Evolutionary conservation across 1,140 invertebrate species (phyloP).

Genomic region (Drosophila equinoxialis): DNA sequence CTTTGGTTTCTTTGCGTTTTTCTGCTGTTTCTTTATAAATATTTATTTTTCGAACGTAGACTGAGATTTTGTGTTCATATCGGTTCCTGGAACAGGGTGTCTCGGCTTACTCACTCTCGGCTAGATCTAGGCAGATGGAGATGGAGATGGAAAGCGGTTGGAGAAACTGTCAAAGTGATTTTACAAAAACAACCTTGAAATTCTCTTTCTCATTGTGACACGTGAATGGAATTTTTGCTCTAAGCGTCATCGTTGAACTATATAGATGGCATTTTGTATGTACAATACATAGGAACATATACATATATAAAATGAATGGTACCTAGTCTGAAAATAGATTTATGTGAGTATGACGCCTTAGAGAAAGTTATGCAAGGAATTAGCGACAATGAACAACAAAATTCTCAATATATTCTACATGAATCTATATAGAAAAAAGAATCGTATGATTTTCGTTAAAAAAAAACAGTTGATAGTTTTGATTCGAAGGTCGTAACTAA

Average conservation of each 20-base stretch:
- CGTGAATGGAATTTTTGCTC: slow-evolving; percentile 41
- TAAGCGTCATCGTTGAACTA: slow-evolving; percentile 10
- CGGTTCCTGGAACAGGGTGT: slow-evolving; percentile 36
- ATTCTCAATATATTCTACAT: slow-evolving; percentile 1
- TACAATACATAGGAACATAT: background rate
- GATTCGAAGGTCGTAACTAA: no score
- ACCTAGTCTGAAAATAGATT: slow-evolving; percentile 52
- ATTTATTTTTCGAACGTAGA: slow-evolving; percentile 27
- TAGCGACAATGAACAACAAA: slow-evolving; percentile 22
- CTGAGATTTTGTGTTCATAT: slow-evolving; percentile 15
- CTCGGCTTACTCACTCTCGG: background rate
- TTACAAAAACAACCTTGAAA: slow-evolving; percentile 2
- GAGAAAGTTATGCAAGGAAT: slow-evolving; percentile 57
- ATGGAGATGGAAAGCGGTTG: background rate
- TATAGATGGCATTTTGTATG: slow-evolving; percentile 24
- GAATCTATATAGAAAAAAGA: background rate
- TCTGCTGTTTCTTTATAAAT: slow-evolving; percentile 30
- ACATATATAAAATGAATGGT: background rate
- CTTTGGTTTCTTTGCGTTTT: slow-evolving; percentile 19
- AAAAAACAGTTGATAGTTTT: no score
- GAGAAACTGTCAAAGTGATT: slow-evolving; percentile 31
- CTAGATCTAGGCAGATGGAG: background rate
- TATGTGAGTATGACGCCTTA: slow-evolving; percentile 32
- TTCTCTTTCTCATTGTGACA: slow-evolving; percentile 19
- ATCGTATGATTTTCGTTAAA: background rate